These are phyloP conservation scores for Apodemia hepburni DNA, from an alignment of 2,888 invertebrate genomes.

Conservation along the genomic window DNA sequence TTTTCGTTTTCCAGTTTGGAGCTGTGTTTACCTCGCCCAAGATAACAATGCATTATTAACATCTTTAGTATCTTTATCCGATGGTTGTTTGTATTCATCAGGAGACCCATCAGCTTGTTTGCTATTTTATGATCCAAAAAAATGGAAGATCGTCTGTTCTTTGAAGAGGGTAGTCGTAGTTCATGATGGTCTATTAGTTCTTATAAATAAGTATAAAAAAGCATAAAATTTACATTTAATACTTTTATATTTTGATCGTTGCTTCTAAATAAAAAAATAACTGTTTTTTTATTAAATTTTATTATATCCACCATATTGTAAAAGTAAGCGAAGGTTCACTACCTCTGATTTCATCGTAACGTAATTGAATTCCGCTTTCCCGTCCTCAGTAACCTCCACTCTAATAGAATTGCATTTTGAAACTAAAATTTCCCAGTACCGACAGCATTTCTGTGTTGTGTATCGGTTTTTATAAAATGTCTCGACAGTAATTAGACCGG, in stretches of 20 bases:
- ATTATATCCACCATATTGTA: background rate
- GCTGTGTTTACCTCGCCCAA: too few species aligned
- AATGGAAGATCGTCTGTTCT: too few species aligned
- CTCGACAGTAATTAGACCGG: background rate
- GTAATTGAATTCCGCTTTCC: constrained; percentile 12
- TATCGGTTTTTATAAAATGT: background rate
- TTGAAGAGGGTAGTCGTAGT: too few species aligned
- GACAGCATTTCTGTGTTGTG: background rate
- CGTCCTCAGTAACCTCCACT: background rate
- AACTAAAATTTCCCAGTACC: background rate
- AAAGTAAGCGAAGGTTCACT: background rate
- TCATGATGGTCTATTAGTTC: too few species aligned
- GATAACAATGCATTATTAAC: too few species aligned
- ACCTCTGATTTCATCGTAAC: constrained; percentile 7
- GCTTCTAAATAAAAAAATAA: background rate
- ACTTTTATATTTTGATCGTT: background rate
- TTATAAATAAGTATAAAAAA: too few species aligned
- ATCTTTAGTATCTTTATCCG: too few species aligned
- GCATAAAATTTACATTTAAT: too few species aligned
- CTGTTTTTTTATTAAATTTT: background rate
- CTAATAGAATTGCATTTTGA: constrained; percentile 3
- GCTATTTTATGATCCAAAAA: too few species aligned
- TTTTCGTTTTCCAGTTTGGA: too few species aligned
- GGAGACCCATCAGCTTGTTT: too few species aligned
- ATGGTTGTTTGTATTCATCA: too few species aligned